A percentile compares a stretch with the other conserved stretches of the same genome.
Conservation (phyloP, 1,140 invertebrate species). For the Drosophila insularis region DNA sequence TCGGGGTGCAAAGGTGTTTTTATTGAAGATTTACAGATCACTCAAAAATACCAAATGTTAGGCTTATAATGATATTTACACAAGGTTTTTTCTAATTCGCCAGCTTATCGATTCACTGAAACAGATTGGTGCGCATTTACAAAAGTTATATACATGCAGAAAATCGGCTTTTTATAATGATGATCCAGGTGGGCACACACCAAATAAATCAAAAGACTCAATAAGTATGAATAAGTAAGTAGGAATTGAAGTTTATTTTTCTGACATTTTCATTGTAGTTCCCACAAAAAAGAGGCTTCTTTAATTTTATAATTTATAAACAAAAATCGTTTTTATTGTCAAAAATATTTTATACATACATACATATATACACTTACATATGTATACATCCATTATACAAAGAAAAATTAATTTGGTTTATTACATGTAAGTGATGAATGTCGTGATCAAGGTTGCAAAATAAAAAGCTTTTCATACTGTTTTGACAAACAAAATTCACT, state of each 20-base stretch:
- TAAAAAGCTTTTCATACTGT: background rate
- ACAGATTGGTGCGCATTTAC: background rate
- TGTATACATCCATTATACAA: background rate
- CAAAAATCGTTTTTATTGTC: background rate
- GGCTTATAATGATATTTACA: background rate
- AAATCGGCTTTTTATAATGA: background rate
- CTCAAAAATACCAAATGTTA: background rate
- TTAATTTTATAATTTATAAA: background rate
- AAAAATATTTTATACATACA: background rate
- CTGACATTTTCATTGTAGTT: no score
- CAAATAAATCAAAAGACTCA: no score
- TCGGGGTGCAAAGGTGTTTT: conserved; percentile 28
- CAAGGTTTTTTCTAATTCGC: background rate
- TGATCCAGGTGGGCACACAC: no score
- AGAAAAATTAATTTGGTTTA: background rate
- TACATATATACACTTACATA: background rate
- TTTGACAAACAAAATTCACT: background rate
- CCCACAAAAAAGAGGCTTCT: background rate
- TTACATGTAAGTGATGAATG: background rate
- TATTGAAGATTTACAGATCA: background rate
- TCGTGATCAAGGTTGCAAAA: background rate
- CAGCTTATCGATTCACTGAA: background rate
- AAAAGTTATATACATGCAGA: background rate
- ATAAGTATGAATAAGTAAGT: background rate
- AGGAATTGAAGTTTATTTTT: background rate